Evolutionary conservation across 2,797 vertebrate species (phyloP).

Genomic region (Paguma larvata): DNA sequence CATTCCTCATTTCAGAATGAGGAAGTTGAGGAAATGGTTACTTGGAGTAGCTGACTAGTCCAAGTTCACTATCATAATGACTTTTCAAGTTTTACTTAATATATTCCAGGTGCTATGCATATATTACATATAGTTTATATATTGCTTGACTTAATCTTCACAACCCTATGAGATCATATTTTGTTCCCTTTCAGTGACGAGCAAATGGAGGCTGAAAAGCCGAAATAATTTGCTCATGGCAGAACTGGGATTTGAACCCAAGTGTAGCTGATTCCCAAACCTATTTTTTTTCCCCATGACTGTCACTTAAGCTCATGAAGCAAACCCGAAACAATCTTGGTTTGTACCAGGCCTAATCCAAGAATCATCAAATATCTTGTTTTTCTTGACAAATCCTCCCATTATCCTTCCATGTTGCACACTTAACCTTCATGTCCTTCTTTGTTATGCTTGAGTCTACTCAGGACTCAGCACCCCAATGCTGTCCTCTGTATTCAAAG

Average conservation of each 20-base stretch:
- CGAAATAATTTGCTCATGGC: not conserved
- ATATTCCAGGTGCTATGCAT: not conserved
- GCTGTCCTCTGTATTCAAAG: not conserved
- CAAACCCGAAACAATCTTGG: not conserved
- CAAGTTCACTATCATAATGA: not conserved
- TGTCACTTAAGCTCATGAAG: not conserved
- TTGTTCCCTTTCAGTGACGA: not conserved
- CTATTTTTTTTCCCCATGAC: not conserved
- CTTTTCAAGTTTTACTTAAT: not conserved
- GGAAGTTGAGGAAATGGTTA: not conserved
- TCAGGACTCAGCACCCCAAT: not conserved
- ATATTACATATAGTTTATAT: not conserved
- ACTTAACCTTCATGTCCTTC: not conserved
- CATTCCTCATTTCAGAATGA: not conserved
- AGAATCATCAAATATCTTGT: not conserved
- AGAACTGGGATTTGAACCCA: not conserved
- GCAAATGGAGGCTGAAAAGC: not conserved
- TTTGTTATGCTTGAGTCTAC: not conserved
- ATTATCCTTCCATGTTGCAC: not conserved
- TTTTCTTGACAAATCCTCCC: slow-evolving; percentile 3
- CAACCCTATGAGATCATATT: not conserved
- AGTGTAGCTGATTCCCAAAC: not conserved
- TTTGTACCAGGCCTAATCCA: not conserved
- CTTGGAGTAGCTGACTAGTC: not conserved
- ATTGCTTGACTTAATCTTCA: not conserved